These are phyloP conservation scores for Heliothis subflexa DNA, from an alignment of 1,140 invertebrate species.

Conservation along the genomic window DNA sequence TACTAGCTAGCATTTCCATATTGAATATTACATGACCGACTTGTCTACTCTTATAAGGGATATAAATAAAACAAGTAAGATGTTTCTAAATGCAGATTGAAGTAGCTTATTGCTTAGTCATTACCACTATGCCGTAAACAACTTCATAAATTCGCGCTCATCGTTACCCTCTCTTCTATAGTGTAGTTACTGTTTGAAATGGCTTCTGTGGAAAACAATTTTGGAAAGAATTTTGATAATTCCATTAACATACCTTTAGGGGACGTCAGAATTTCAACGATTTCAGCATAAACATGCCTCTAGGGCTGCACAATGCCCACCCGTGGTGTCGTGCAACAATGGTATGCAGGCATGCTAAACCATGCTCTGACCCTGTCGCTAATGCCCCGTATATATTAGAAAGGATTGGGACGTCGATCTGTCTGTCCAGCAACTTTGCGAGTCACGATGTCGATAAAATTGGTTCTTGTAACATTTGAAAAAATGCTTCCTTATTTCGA, in stretches of 20 bases:
- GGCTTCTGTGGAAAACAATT: not conserved
- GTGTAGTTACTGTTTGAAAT: too few species aligned
- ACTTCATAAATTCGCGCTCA: not conserved
- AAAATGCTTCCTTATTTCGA: not conserved
- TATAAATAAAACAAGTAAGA: not conserved
- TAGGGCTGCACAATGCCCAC: constrained; percentile 45
- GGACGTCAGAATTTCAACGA: not conserved
- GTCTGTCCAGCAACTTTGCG: not conserved
- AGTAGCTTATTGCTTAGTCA: not conserved
- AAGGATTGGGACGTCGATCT: constrained; percentile 28
- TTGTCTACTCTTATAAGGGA: not conserved
- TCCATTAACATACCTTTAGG: not conserved
- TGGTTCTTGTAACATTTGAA: not conserved
- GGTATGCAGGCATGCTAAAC: constrained; percentile 49
- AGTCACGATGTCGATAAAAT: constrained; percentile 26
- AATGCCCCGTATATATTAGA: constrained; percentile 47
- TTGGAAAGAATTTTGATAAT: not conserved
- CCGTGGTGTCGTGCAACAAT: constrained; percentile 57
- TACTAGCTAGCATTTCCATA: not conserved
- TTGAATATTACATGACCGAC: constrained; percentile 18
- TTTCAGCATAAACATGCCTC: not conserved
- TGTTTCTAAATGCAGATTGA: not conserved
- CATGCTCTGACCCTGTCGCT: constrained; percentile 40
- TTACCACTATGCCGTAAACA: not conserved
- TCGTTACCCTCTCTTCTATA: not conserved